Evolutionary conservation across 2,113 vertebrate species (phyloP), one percentile per base, ranked within the genome.

Genomic region (Athene cunicularia): DNA sequence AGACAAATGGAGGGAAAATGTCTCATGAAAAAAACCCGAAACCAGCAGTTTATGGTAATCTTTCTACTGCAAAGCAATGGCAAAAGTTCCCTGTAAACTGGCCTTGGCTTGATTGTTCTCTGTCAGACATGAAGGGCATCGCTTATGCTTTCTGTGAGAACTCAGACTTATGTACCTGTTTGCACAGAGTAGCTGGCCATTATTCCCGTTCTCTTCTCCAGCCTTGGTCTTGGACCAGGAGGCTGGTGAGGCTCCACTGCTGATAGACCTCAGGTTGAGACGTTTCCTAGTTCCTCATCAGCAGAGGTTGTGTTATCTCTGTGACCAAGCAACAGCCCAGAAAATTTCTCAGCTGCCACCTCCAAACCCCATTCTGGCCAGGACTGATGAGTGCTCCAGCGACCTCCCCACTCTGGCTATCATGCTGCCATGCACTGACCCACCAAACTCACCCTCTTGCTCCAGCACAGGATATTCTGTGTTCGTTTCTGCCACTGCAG

Each of bases 1-100:
- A 95, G 75, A 86, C 76, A 89, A 86, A 95, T 80, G 32, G 64
- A 91, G 83, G 76, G 60, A 88, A 93, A 97, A 95, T 35, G 52
- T 66, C 82, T 95, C 28, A 19, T 26, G 21, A 14, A 83, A 70
- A 88, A 73, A 49, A 41, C 3, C 10, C 17, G 19, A 66, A 56
- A 71, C 11, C 32, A 86, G 52, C 88, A 56, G 27, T 68, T 91
- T 68, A 75, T 94, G 86, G 91, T 95, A 95, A 94, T 87, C 88
- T 79, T 79, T 92, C 52, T 35, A 3, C 52, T 64, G 83, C 80
- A 85, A 55, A 94, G 68, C 72, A 87, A 15, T 81, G 76, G 76
- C 96, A 95, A 92, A 92, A 63, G 91, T 87, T 88, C 49, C 53
- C 93, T 91, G 64, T 71, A 47, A 89, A 35, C 4, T 95, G 72